Base-by-base conservation (phyloP, 2,113 vertebrate genomes). In the Polypterus senegalus region DNA sequence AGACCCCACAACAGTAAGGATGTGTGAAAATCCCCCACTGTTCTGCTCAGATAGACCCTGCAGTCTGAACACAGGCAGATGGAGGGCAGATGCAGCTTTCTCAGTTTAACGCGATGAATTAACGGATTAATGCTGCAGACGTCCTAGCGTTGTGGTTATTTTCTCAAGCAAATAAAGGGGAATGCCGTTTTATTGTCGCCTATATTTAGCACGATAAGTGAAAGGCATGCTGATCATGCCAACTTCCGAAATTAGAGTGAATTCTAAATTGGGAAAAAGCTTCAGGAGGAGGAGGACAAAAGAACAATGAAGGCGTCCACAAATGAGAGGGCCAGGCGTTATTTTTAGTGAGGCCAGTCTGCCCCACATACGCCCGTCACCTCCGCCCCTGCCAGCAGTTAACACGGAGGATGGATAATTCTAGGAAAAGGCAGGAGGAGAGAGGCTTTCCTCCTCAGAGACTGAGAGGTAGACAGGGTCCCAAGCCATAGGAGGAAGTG, bases 121-220 rank as follows among this genome's bases (percentile, higher is more conserved):
- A 27, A 27, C 27, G 27, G 27, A 2, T 27, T 27, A 27, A 27
- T 27, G 27, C 2, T 27, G 27, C 27, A 27, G 27, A 27, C 27
- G 27, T 2, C 27, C 27, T 27, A 2, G 27, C 27, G 27, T 27
- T 27, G 27, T 27, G 27, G 81, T 80, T 83, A 79, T 85, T 79
- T 79, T 78, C 80, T 79, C 79, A 80, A 77, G 78, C 77, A 82
- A 75, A 76, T 77, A 81, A 78, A 77, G 75, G 70, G 72, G 49
- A 51, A 46, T 46, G 49, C 63, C 46, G 11, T 51, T 45, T 47
- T n/a, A 9, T 43, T 54, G 58, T 51, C 27, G 49, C 44, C 49
- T 62, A 64, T 59, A 59, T 60, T 47, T 64, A 59, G 49, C 48
- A 4, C 44, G 9, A 5, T 3, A 43, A 60, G 63, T 65, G 58